Evolutionary conservation across 2,888 invertebrate genomes (phyloP).

Genomic region (Thelaira solivaga): DNA sequence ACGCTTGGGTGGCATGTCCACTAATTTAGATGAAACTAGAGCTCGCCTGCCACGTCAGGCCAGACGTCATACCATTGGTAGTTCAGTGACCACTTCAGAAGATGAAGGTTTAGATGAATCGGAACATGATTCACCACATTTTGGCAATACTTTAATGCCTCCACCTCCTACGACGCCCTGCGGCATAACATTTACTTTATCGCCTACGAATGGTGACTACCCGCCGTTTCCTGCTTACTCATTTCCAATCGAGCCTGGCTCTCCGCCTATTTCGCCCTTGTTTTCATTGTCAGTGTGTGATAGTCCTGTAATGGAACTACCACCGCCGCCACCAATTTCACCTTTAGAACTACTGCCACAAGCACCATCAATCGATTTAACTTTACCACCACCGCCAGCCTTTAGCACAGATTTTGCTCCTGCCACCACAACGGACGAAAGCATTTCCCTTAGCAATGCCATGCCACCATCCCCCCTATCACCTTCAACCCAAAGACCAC

Average conservation of each 20-base stretch:
- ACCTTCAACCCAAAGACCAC: conserved; percentile 76
- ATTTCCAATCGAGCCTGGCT: conserved; percentile 71
- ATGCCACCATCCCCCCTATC: conserved; percentile 70
- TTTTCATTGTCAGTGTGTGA: conserved; percentile 71
- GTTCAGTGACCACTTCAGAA: conserved; percentile 76
- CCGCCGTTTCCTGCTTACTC: conserved; percentile 72
- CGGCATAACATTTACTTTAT: conserved; percentile 81
- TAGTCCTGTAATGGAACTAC: conserved; percentile 72
- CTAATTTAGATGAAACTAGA: conserved; percentile 71
- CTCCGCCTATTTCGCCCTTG: conserved; percentile 76
- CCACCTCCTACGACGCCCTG: conserved; percentile 78
- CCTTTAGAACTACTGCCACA: conserved; percentile 65
- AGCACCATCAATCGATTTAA: conserved; percentile 63
- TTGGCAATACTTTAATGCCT: conserved; percentile 77
- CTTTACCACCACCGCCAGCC: conserved; percentile 64
- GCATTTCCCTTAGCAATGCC: conserved; percentile 60
- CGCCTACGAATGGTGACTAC: conserved; percentile 79
- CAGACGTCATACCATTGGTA: conserved; percentile 73
- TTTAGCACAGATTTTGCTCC: conserved; percentile 55
- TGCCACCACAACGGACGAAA: conserved; percentile 48
- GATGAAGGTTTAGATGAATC: conserved; percentile 77
- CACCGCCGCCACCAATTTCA: conserved; percentile 68
- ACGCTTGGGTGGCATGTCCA: conserved; percentile 67
- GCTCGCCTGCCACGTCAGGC: conserved; percentile 70
- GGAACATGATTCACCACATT: conserved; percentile 77